Conservation (phyloP, 2,888 invertebrate species). For the Troides oblongomaculatus region DNA sequence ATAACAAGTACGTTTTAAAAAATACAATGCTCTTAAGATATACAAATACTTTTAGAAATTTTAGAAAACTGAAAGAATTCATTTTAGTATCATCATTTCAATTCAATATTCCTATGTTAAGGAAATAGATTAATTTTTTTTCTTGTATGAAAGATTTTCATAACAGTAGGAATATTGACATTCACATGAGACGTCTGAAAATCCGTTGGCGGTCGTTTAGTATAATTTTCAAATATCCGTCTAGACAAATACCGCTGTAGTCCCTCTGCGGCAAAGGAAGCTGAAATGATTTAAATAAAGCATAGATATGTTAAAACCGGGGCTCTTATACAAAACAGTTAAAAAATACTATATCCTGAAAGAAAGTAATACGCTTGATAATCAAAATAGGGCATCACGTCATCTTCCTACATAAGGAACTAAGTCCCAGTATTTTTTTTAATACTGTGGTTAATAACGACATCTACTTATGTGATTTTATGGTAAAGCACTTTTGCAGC, state of each 20-base stretch:
- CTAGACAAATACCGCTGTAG: conserved; percentile 15
- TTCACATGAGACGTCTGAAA: conserved; percentile 1
- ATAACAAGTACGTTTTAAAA: background rate
- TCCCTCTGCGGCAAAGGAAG: conserved; percentile 6
- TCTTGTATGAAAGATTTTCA: background rate
- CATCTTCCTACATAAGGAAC: too few relatives aligned
- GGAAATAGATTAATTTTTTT: background rate
- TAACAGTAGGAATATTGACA: background rate
- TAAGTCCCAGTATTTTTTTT: too few relatives aligned
- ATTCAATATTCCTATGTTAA: background rate
- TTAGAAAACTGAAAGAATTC: too few relatives aligned
- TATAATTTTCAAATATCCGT: conserved; percentile 26
- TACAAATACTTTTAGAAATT: too few relatives aligned
- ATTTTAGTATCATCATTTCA: too few relatives aligned
- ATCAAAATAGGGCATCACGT: too few relatives aligned
- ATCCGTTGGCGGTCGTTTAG: conserved; percentile 16
- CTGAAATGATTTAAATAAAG: conserved; percentile 4
- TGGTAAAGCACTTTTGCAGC: too few relatives aligned
- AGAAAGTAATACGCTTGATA: too few relatives aligned
- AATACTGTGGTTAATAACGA: too few relatives aligned
- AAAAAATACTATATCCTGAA: too few relatives aligned
- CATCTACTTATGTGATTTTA: too few relatives aligned
- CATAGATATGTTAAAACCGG: background rate
- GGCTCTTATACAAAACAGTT: background rate
- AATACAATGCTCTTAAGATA: too few relatives aligned